Conservation (phyloP, 2,797 vertebrate genomes). For the Chaetodon trifasciatus region DNA sequence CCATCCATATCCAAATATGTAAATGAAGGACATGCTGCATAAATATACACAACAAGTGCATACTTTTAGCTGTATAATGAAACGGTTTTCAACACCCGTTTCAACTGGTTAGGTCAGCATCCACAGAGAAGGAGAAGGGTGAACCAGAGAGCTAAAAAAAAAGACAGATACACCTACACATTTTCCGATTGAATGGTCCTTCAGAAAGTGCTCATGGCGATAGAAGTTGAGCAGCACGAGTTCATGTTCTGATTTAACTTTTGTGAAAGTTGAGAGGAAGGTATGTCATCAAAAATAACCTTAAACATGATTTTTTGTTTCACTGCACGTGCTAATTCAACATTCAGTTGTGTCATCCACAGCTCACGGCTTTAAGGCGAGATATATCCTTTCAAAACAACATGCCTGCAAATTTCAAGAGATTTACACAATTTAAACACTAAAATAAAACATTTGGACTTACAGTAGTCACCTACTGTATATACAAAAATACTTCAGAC, state of each 20-base stretch:
- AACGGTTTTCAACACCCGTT: constrained; percentile 52
- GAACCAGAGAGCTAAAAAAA: constrained; percentile 69
- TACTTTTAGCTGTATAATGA: constrained; percentile 59
- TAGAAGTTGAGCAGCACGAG: constrained; percentile 69
- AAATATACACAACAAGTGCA: constrained; percentile 51
- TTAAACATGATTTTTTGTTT: constrained; percentile 16
- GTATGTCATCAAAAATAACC: constrained; percentile 46
- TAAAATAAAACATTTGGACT: constrained; percentile 52
- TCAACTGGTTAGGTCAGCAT: constrained; percentile 64
- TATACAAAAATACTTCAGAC: constrained; percentile 67
- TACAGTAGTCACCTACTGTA: constrained; percentile 51
- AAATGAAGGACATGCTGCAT: constrained; percentile 58
- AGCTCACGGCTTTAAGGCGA: constrained; percentile 64
- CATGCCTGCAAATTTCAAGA: constrained; percentile 29
- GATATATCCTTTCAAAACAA: constrained; percentile 32
- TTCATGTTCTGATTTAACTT: constrained; percentile 65
- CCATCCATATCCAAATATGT: constrained; percentile 52
- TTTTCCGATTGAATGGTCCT: constrained; percentile 84
- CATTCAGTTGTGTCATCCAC: constrained; percentile 74
- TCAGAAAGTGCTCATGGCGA: constrained; percentile 76
- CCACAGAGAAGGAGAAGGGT: constrained; percentile 63
- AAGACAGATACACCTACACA: constrained; percentile 76
- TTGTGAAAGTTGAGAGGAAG: constrained; percentile 65
- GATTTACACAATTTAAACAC: constrained; percentile 62
- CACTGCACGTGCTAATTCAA: constrained; percentile 55